Evolutionary conservation across 2,888 invertebrate species (phyloP), one percentile per base, ranked within the genome.

Genomic region (Rhagophthalmus giganteus): DNA sequence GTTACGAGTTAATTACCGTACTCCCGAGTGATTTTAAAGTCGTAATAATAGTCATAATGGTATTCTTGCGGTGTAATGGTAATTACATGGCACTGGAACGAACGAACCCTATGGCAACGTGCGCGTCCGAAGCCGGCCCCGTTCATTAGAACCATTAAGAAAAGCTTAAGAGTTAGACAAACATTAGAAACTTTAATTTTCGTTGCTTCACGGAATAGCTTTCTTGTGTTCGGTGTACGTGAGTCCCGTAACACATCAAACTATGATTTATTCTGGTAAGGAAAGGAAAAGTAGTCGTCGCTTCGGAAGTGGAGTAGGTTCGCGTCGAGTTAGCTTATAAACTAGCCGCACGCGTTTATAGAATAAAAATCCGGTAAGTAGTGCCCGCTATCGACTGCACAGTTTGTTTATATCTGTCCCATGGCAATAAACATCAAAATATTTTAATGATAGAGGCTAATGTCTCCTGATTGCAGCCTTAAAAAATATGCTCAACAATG

Each of bases 251-350:
- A 24, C 45, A 24, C 28, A 37, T 37, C 34, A 27, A 44, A 34
- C 28, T 35, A 37, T 45, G 45, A 45, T 37, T 28, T 45, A 45
- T 35, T 28, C 26, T 14, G 14, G 15, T 14, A 35, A 10, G 14
- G 45, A 35, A 45, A 45, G 39, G 39, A 39, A 39, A 39, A 39
- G 39, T 37, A 26, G 37, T 37, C 9, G 9, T 25, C 26, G 25
- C 24, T 26, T 25, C 24, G 20, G 24, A 34, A 34, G 33, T 37
- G 16, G 26, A 39, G 39, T 39, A 37, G 39, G 39, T 28, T 39
- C 39, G 28, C 11, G 39, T 39, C 9, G 26, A 37, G 27, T 27
- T 14, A 37, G 37, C 27, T 3, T 32, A 32, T 32, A 9, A 15
- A n/a, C n/a, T n/a, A n/a, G n/a, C n/a, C n/a, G n/a, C n/a, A n/a